Evolutionary conservation across 2,888 invertebrate genomes (phyloP).

Genomic region (Camptogramma bilineatum): DNA sequence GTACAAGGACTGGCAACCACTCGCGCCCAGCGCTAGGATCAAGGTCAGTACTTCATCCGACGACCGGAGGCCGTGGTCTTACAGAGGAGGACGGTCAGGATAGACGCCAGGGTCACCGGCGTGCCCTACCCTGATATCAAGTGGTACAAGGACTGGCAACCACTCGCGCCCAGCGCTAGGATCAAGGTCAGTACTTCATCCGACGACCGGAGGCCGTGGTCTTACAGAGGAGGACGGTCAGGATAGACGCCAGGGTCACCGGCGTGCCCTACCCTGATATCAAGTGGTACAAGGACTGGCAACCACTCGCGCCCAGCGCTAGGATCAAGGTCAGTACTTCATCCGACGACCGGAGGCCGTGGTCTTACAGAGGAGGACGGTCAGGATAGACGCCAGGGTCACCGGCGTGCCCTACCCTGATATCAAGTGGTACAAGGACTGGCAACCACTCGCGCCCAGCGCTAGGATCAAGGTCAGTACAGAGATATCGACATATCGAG

Average conservation of each 20-base stretch:
- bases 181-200: constrained; percentile 88
- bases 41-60: constrained; percentile 88
- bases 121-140: constrained; percentile 97
- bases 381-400: constrained; percentile 93
- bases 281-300: constrained; percentile 99
- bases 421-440: constrained; percentile 98
- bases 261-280: constrained; percentile 97
- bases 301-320: constrained; percentile 94
- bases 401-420: constrained; percentile 96
- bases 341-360: constrained; percentile 92
- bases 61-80: constrained; percentile 93
- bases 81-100: constrained; percentile 89
- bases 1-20: constrained; percentile 98
- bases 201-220: constrained; percentile 93
- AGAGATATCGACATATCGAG: no score
- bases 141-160: constrained; percentile 99
- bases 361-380: constrained; percentile 90
- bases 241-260: constrained; percentile 93
- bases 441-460: constrained; percentile 96
- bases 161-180: constrained; percentile 93
- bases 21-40: constrained; percentile 94
- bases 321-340: constrained; percentile 89
- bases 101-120: constrained; percentile 94
- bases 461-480: constrained; percentile 90
- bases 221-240: constrained; percentile 90